phyloP scores from a whole-genome alignment of 2,113 vertebrate genomes.

The Serilophus lunatus region DNA sequence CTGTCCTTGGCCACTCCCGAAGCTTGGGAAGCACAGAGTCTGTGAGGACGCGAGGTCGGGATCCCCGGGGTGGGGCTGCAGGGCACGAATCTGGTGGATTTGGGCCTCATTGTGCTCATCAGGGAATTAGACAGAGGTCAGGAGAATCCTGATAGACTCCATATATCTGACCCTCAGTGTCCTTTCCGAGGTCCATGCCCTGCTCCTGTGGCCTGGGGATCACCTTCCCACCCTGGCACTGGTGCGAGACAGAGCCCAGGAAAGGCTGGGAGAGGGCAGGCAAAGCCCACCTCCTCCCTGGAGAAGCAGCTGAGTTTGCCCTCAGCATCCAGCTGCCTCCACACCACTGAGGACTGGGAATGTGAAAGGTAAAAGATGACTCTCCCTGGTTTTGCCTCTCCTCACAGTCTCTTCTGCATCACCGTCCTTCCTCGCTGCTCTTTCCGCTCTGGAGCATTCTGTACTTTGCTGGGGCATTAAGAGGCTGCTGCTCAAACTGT shows the following conservation, averaged over 20 bases:
- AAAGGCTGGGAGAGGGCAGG: neutral
- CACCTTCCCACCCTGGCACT: rapidly evolving
- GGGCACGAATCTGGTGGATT: rapidly evolving
- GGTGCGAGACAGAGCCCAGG: rapidly evolving
- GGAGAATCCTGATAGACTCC: neutral
- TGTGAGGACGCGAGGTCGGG: rapidly evolving
- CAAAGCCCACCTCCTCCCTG: rapidly evolving
- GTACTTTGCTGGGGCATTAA: conserved; percentile 46
- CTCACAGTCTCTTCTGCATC: neutral
- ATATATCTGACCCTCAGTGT: rapidly evolving
- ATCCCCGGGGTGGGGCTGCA: rapidly evolving
- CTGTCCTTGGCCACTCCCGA: neutral
- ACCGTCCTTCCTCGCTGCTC: neutral
- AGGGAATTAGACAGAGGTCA: neutral
- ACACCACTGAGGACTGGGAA: rapidly evolving
- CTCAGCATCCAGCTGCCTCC: neutral
- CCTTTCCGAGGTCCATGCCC: rapidly evolving
- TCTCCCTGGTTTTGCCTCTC: neutral
- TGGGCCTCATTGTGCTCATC: rapidly evolving
- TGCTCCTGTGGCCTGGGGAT: neutral
- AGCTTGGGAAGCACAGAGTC: rapidly evolving
- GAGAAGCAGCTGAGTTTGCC: neutral
- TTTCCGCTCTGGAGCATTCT: conserved; percentile 17
- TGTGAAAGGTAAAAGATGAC: neutral
- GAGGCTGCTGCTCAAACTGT: conserved; percentile 41